phyloP scores from a whole-genome alignment of 92 coral and sea anemone genomes.

The Blastomussa wellsi region DNA sequence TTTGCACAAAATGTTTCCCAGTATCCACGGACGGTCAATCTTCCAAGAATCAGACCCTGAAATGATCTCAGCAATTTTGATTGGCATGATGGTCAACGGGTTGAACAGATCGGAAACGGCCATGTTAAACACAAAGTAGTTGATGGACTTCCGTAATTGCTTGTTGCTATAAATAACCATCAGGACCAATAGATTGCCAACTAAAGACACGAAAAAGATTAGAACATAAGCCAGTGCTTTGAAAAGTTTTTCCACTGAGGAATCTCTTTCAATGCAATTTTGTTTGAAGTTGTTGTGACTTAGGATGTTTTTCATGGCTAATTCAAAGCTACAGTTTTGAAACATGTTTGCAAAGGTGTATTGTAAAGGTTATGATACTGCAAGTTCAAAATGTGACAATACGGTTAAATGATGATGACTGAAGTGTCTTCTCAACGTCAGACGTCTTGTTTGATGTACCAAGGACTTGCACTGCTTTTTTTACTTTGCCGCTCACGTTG shows the following conservation, averaged over 20 bases:
- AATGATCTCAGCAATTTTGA: conserved; percentile 8
- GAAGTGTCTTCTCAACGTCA: background rate
- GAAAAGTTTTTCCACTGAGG: background rate
- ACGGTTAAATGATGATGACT: too few species aligned
- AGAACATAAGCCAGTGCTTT: background rate
- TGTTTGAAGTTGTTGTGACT: background rate
- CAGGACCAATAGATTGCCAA: conserved; percentile 5
- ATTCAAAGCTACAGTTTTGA: background rate
- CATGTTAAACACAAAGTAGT: conserved; percentile 16
- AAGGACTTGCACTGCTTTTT: too few species aligned
- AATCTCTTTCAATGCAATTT: background rate
- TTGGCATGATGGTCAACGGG: conserved; percentile 29
- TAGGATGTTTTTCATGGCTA: background rate
- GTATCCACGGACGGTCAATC: background rate
- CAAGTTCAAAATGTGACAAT: too few species aligned
- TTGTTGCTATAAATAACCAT: background rate
- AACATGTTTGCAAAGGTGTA: background rate
- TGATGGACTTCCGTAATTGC: conserved; percentile 10
- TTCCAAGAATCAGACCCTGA: conserved; percentile 10
- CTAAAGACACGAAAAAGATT: conserved; percentile 3
- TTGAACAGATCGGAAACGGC: conserved; percentile 25
- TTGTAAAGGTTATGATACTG: too few species aligned
- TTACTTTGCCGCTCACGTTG: too few species aligned
- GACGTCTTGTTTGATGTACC: too few species aligned
- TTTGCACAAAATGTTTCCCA: conserved; percentile 21